Base-by-base conservation (phyloP, 2,888 invertebrate species). In the Euphydryas editha region DNA sequence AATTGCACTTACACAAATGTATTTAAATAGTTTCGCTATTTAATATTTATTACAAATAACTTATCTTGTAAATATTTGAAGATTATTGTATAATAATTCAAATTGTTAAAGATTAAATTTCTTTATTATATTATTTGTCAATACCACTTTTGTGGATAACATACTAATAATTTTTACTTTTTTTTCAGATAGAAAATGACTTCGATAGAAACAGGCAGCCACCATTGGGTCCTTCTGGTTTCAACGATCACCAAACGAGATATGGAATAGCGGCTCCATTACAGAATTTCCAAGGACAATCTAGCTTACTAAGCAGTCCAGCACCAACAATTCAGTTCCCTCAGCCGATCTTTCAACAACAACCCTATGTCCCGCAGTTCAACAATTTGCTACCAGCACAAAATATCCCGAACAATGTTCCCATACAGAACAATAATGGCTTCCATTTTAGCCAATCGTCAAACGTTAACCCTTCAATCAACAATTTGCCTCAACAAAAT, bases 121-220 rank as follows among this genome's bases (percentile, higher is more conserved):
- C n/a, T n/a, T n/a, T n/a, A n/a, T n/a, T n/a, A n/a, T n/a, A n/a
- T n/a, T n/a, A n/a, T n/a, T n/a, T n/a, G n/a, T n/a, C n/a, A n/a
- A n/a, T n/a, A n/a, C n/a, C n/a, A n/a, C n/a, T n/a, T n/a, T n/a
- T 30, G 30, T 2, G 8, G 30, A 8, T 3, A 30, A 39, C 8
- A 54, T 57, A 51, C 10, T 66, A 56, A 62, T 42, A 11, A 8
- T 15, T 57, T 58, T 68, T 73, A 78, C 71, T 76, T 62, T 76
- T 81, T 72, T 89, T 91, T 39, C 90, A 92, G 92, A 81, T 89
- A 81, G 92, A 92, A 79, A 90, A 92, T 88, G 92, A 92, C 73
- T 92, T 83, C 81, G 92, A 92, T 73, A 85, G 90, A 84, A 87
- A 85, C 84, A 85, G 92, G 80, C 90, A 90, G 73, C 82, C 86